Conservation (phyloP, 2,888 invertebrate genomes). For the Acrobeloides nanus region DNA sequence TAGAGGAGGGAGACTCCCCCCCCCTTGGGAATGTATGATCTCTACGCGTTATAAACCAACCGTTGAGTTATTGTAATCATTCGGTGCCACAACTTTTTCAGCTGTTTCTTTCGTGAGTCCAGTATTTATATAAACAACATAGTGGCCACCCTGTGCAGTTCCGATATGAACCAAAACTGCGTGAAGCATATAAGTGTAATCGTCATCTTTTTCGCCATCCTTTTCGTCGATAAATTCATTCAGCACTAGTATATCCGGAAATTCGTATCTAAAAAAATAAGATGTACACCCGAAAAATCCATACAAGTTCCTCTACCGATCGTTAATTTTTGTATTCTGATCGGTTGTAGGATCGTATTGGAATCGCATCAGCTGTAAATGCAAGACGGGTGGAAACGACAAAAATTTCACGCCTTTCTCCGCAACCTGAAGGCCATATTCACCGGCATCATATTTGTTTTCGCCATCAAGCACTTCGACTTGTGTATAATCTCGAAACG, state of each 20-base stretch:
- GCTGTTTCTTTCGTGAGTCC: too few species aligned
- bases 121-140: constrained; percentile 97
- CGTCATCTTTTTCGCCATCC: constrained; percentile 25
- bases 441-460: constrained; percentile 97
- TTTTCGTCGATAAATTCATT: constrained; percentile 73
- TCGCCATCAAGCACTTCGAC: constrained; percentile 91
- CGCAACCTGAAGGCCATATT: constrained; percentile 78
- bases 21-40: too few species aligned
- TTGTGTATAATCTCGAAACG: constrained; percentile 90
- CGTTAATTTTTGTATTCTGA: constrained; percentile 90
- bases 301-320: too few species aligned
- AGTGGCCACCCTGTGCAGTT: constrained; percentile 97
- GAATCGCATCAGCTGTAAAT: constrained; percentile 94
- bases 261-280: constrained; percentile 80
- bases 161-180: constrained; percentile 96
- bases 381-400: constrained; percentile 90
- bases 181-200: constrained; percentile 42
- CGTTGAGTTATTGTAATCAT: too few species aligned
- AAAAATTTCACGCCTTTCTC: constrained; percentile 95
- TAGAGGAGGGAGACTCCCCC: too few species aligned
- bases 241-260: constrained; percentile 83
- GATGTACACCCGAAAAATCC: too few species aligned
- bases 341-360: constrained; percentile 97
- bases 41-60: too few species aligned
- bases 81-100: too few species aligned